phyloP scores from a whole-genome alignment of 1,140 invertebrate species.

The Lineus longissimus region DNA sequence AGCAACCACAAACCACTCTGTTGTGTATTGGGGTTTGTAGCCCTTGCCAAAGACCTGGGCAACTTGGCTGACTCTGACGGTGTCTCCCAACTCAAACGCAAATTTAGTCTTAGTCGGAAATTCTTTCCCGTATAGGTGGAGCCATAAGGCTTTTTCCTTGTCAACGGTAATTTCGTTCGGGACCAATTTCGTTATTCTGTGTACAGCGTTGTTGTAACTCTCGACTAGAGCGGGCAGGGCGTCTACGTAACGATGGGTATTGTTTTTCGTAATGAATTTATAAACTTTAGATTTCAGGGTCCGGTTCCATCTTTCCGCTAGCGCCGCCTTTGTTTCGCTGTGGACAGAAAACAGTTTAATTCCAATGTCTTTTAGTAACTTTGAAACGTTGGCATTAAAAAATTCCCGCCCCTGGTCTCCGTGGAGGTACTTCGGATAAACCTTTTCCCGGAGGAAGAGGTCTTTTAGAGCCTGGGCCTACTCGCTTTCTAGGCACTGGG shows the following conservation, averaged over 20 bases:
- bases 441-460: conserved; percentile 21
- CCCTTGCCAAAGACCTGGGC: no score
- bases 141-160: background rate
- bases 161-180: conserved; percentile 34
- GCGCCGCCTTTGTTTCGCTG: conserved; percentile 52
- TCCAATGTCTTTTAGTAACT: conserved; percentile 8
- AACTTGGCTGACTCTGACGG: no score
- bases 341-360: conserved; percentile 22
- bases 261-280: conserved; percentile 50
- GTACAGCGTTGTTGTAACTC: conserved; percentile 52
- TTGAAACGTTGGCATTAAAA: conserved; percentile 17
- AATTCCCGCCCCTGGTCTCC: conserved; percentile 18
- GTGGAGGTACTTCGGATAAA: background rate
- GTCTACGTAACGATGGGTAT: conserved; percentile 49
- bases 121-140: background rate
- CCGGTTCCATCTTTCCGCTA: conserved; percentile 54
- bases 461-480: conserved; percentile 25
- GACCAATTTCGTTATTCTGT: conserved; percentile 49
- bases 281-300: conserved; percentile 55
- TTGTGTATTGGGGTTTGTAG: no score
- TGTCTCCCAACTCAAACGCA: no score
- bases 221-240: conserved; percentile 43
- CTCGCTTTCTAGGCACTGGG: no score
- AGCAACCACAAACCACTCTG: background rate
- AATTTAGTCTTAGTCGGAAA: background rate